phyloP scores from a whole-genome alignment of 2,888 invertebrate species.

The Antheraea assamensis region DNA sequence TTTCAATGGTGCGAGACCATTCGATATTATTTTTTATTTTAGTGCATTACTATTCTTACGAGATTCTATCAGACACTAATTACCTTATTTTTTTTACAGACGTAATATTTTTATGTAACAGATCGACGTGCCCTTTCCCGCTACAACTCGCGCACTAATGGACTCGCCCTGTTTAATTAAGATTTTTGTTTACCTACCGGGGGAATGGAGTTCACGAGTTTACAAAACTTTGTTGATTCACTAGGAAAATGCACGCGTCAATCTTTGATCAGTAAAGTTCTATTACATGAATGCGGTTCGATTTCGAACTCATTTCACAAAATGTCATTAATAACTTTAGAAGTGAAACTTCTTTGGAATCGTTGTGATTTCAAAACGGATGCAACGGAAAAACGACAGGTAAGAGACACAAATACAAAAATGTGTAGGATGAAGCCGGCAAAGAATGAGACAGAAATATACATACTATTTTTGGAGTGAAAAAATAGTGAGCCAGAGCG shows the following conservation, averaged over 20 bases:
- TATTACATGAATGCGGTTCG: conserved; percentile 8
- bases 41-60: no score
- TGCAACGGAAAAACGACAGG: no score
- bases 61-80: no score
- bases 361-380: no score
- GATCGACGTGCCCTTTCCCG: neutral
- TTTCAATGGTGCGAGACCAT: neutral
- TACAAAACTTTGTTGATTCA: neutral
- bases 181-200: neutral
- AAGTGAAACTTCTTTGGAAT: no score
- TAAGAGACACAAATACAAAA: no score
- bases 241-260: conserved; percentile 7
- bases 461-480: no score
- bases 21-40: no score
- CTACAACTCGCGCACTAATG: neutral
- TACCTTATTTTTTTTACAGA: no score
- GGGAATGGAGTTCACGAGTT: neutral
- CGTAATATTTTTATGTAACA: neutral
- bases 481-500: no score
- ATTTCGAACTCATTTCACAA: neutral
- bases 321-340: neutral
- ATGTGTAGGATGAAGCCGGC: no score
- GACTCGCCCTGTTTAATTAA: neutral
- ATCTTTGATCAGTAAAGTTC: conserved; percentile 18
- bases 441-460: no score